phyloP scores from a whole-genome alignment of 2,113 vertebrate species.

The Amphilophus citrinellus region DNA sequence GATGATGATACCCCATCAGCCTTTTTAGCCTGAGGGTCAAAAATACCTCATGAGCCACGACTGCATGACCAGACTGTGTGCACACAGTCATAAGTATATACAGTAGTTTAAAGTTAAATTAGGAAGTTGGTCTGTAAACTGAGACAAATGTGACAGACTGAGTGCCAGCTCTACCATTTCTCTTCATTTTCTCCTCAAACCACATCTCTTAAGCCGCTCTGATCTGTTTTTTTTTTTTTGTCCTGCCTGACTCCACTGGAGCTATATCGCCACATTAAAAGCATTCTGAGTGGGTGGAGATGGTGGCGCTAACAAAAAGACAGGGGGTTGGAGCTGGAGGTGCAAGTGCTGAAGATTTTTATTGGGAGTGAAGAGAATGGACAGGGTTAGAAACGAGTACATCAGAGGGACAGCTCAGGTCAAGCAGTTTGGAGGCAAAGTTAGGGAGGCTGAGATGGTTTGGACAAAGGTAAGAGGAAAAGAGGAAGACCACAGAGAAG shows the following conservation, averaged over 20 bases:
- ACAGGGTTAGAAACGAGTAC: not conserved
- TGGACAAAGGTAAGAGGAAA: not conserved
- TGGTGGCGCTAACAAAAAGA: too few species aligned
- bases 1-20: too few species aligned
- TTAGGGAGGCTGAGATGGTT: not conserved
- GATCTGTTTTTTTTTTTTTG: not conserved
- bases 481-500: too few species aligned
- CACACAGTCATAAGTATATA: not conserved
- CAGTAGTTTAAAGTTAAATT: not conserved
- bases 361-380: not conserved
- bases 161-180: not conserved
- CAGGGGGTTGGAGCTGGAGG: not conserved
- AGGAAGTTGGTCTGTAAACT: not conserved
- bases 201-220: not conserved
- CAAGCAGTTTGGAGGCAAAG: not conserved
- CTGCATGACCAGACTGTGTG: not conserved
- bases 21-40: not conserved
- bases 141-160: not conserved
- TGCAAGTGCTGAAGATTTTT: not conserved
- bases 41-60: rapidly evolving
- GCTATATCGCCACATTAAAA: too few species aligned
- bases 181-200: not conserved
- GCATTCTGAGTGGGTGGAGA: too few species aligned
- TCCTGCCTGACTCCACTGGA: too few species aligned
- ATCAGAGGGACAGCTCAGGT: not conserved